Evolutionary conservation across 2,113 vertebrate genomes (phyloP).

Genomic region (Panthera uncia): DNA sequence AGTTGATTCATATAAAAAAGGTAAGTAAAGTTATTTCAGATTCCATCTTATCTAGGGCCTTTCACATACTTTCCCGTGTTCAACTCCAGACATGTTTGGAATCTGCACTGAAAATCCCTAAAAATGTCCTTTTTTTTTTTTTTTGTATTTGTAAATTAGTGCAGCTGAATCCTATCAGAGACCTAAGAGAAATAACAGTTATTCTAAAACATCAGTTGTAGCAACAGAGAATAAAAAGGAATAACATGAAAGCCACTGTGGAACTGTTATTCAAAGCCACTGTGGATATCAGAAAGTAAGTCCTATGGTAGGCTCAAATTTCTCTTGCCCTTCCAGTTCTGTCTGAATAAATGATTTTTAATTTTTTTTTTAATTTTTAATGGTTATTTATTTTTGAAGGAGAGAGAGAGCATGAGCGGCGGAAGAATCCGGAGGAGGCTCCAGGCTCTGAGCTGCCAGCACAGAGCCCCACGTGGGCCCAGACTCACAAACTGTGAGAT

Average conservation of each 20-base stretch:
- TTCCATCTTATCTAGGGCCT: not conserved
- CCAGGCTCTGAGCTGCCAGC: no score
- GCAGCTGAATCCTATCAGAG: not conserved
- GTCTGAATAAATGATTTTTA: not conserved
- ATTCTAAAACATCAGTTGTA: not conserved
- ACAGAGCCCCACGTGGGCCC: no score
- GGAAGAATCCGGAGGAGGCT: no score
- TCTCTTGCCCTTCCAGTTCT: not conserved
- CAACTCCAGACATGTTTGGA: not conserved
- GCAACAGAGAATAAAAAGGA: not conserved
- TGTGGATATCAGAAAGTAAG: not conserved
- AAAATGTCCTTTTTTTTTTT: not conserved
- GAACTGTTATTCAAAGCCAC: not conserved
- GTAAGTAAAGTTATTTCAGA: not conserved
- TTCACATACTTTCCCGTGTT: not conserved
- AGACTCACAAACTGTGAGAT: no score
- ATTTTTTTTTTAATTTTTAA: not conserved
- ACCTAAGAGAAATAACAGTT: not conserved
- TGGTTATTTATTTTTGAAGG: no score
- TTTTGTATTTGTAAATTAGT: not conserved
- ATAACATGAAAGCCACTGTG: not conserved
- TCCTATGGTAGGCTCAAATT: not conserved
- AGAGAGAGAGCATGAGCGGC: no score
- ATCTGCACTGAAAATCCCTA: not conserved
- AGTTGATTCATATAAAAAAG: not conserved